Conservation (phyloP, 2,888 invertebrate species). For the Pyrrhia umbra region DNA sequence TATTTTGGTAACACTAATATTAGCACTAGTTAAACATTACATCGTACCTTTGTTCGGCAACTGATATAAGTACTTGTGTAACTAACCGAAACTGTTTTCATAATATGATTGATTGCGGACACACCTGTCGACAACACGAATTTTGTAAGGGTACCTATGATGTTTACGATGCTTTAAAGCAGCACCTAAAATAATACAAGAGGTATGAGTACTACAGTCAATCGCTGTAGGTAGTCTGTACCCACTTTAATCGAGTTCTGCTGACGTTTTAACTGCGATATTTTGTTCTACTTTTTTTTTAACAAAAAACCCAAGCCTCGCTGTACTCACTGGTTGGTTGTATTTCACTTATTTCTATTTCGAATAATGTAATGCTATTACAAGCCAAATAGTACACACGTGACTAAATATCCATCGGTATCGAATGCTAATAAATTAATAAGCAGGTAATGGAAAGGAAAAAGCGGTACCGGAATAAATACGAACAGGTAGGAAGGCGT, state of each 20-base stretch:
- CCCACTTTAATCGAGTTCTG: not conserved
- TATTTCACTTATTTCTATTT: slow-evolving; percentile 10
- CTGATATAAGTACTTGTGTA: slow-evolving; percentile 29
- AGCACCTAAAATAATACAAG: slow-evolving; percentile 8
- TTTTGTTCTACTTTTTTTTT: not conserved
- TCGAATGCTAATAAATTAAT: slow-evolving; percentile 34
- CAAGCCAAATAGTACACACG: slow-evolving; percentile 25
- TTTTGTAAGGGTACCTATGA: slow-evolving; percentile 49
- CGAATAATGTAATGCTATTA: slow-evolving; percentile 26
- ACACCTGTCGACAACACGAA: slow-evolving; percentile 60
- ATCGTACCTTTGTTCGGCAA: slow-evolving; percentile 43
- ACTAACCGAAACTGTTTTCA: slow-evolving; percentile 32
- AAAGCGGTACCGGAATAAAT: slow-evolving; percentile 28
- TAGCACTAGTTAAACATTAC: slow-evolving; percentile 45
- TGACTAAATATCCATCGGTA: slow-evolving; percentile 17
- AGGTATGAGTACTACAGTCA: not conserved
- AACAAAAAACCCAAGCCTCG: not conserved
- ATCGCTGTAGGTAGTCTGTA: slow-evolving; percentile 7
- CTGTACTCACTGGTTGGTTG: not conserved
- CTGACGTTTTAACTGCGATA: not conserved
- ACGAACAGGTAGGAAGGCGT: slow-evolving; percentile 12
- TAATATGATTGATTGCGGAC: slow-evolving; percentile 65
- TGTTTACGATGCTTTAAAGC: slow-evolving; percentile 29
- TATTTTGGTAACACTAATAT: slow-evolving; percentile 57
- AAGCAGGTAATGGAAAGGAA: slow-evolving; percentile 23